Evolutionary conservation across 1,140 invertebrate genomes (phyloP).

Genomic region (Pseudomyrmex dendroicus): DNA sequence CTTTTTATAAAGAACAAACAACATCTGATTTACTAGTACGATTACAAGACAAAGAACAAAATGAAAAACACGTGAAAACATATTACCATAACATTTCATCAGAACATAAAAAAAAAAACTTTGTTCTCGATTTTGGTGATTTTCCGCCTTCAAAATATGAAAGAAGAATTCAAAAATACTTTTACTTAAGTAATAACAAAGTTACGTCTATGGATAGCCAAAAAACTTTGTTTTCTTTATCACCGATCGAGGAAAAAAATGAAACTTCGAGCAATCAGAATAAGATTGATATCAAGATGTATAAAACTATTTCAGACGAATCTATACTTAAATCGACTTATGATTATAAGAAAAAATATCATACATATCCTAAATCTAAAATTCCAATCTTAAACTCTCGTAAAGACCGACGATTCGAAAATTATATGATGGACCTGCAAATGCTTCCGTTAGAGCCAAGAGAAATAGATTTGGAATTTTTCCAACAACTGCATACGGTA

Average conservation of each 20-base stretch:
- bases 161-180: slow-evolving; percentile 30
- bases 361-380: slow-evolving; percentile 86
- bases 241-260: slow-evolving; percentile 87
- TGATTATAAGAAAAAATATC: slow-evolving; percentile 81
- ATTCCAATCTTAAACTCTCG: slow-evolving; percentile 79
- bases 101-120: slow-evolving; percentile 61
- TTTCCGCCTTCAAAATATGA: slow-evolving; percentile 75
- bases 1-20: not conserved
- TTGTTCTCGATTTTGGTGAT: slow-evolving; percentile 77
- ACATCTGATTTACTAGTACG: not conserved
- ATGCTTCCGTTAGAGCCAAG: slow-evolving; percentile 87
- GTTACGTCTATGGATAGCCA: slow-evolving; percentile 21
- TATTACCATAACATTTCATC: not conserved
- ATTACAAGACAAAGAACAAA: not conserved
- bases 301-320: not conserved
- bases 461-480: slow-evolving; percentile 87
- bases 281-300: not conserved
- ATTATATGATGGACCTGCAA: slow-evolving; percentile 78
- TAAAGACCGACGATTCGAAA: slow-evolving; percentile 73
- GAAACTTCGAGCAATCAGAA: slow-evolving; percentile 82
- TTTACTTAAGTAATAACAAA: slow-evolving; percentile 15
- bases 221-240: slow-evolving; percentile 80
- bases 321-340: slow-evolving; percentile 58
- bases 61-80: not conserved
- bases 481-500: slow-evolving; percentile 87